Evolutionary conservation across 1,140 invertebrate species (phyloP).

Genomic region (Heterodera schachtii): DNA sequence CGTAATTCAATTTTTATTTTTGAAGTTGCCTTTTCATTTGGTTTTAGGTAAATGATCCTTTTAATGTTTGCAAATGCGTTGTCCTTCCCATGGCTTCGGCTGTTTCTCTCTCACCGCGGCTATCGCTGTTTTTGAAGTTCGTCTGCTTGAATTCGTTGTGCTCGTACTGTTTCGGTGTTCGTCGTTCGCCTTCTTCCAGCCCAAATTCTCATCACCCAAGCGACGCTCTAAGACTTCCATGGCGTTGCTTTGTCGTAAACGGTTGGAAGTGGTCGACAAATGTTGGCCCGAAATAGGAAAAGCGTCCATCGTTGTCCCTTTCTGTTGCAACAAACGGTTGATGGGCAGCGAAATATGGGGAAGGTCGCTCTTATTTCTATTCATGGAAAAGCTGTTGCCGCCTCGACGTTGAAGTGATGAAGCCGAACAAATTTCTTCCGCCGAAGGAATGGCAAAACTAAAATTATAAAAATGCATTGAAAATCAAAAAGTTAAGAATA

Average conservation of each 20-base stretch:
- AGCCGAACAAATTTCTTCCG: not conserved
- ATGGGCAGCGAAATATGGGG: not conserved
- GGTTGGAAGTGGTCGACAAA: not conserved
- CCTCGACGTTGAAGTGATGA: not conserved
- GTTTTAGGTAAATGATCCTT: too few species aligned
- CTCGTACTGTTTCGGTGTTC: constrained; percentile 1
- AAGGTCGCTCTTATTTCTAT: not conserved
- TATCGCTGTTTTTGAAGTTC: constrained; percentile 14
- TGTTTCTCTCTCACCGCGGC: not conserved
- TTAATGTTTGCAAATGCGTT: not conserved
- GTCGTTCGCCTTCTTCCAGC: not conserved
- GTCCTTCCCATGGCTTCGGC: not conserved
- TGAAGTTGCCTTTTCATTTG: too few species aligned
- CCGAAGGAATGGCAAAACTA: not conserved
- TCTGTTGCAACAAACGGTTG: not conserved
- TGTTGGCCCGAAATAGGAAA: not conserved
- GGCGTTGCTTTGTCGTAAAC: not conserved
- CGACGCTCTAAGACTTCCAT: not conserved
- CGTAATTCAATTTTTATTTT: too few species aligned
- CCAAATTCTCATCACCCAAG: not conserved
- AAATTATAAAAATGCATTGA: not conserved
- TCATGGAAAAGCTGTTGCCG: not conserved
- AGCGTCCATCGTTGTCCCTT: not conserved
- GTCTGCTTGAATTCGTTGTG: not conserved
- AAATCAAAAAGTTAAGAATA: too few species aligned